Base-by-base conservation (phyloP, 1,140 invertebrate species). In the Solen grandis region DNA sequence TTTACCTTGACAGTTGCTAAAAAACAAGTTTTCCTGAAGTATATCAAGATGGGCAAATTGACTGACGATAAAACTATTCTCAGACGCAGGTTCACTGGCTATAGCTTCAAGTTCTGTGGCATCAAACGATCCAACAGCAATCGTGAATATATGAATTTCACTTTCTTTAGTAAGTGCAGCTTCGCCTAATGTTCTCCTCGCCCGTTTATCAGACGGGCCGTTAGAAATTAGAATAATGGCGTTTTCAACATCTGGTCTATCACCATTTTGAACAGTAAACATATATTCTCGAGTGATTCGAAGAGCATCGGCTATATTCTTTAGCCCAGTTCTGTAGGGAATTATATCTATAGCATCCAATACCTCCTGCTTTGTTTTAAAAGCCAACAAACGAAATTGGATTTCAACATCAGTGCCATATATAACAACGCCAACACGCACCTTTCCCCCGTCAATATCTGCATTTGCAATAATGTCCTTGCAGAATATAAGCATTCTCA, bases 191-290 rank as follows among this genome's bases (percentile, higher is more conserved):
- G 84, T 87, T 46, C 72, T 77, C 63, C 69, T 54, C 13, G 85
- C 66, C 72, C 87, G 85, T 22, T 88, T 82, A 75, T 88, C 85
- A 10, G 88, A 89, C 14, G 83, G 74, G 41, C 87, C 86, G 38
- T 84, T 86, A 27, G 84, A 87, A 5, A 89, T 55, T 29, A 89
- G 46, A 16, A 89, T 84, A 33, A 70, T 59, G 36, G 87, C 77
- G 66, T 88, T 84, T 36, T 72, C 75, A 2, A 81, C 86, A 50
- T 62, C 83, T 25, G 66, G 59, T 29, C 88, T 65, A 57, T 86
- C 83, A 2, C 88, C 88, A 33, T 84, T 84, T 19, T 16, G 14
- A 2, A 22, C 63, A 2, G 55, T 80, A 55, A 83, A 86, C 81
- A 85, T 81, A 19, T 66, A 50, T 46, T 62, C 38, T 35, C 63